A percentile compares a stretch with the other conserved stretches of the same genome.
These are phyloP conservation scores for Acanthococcus lagerstroemiae DNA, from an alignment of 2,888 invertebrate genomes.

Conservation along the genomic window DNA sequence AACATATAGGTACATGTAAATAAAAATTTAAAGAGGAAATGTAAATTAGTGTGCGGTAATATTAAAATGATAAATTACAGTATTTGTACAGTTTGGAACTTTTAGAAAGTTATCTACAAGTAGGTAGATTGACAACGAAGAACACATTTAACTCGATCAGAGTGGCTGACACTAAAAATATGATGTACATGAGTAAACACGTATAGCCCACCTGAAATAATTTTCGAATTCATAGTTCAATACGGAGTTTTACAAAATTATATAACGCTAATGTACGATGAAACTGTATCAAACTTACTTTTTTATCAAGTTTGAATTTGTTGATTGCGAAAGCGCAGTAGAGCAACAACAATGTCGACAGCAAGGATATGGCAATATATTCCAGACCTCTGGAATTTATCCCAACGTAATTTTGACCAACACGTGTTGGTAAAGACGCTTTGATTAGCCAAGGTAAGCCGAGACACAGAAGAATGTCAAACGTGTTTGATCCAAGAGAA, in stretches of 20 bases:
- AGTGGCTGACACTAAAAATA: slow-evolving; percentile 76
- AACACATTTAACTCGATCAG: slow-evolving; percentile 88
- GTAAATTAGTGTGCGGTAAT: no score
- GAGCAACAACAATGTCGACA: slow-evolving; percentile 74
- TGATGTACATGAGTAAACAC: slow-evolving; percentile 75
- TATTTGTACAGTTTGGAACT: no score
- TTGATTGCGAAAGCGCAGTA: slow-evolving; percentile 76
- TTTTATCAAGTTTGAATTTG: slow-evolving; percentile 75
- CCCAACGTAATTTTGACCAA: slow-evolving; percentile 63
- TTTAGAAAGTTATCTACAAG: no score
- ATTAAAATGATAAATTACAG: no score
- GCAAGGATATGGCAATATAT: slow-evolving; percentile 78
- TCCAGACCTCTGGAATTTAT: slow-evolving; percentile 85
- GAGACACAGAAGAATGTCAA: slow-evolving; percentile 76
- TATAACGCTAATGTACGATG: no score
- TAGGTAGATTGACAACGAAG: slow-evolving; percentile 80
- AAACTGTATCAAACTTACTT: slow-evolving; percentile 42
- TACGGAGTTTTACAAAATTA: neutral
- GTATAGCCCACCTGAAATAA: slow-evolving; percentile 54
- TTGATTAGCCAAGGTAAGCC: slow-evolving; percentile 84
- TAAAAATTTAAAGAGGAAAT: no score
- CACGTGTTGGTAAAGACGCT: slow-evolving; percentile 67
- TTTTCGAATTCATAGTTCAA: neutral
- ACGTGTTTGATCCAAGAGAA: slow-evolving; percentile 81
- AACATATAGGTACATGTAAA: no score